Conservation (phyloP, 2,113 vertebrate species). For the Plotosus lineatus region DNA sequence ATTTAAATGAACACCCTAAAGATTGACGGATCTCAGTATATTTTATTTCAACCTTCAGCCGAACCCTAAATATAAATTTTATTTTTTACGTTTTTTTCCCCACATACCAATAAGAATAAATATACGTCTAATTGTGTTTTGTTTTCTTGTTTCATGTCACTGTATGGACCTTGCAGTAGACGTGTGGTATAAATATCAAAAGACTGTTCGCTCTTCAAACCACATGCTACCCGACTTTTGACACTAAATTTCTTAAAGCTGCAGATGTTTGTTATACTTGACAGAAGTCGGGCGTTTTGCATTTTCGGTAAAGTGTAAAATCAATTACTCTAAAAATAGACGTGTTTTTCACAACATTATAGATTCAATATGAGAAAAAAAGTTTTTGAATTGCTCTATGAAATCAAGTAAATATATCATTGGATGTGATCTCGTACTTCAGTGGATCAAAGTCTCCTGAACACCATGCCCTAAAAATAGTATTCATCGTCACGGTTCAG, state of each 20-base stretch:
- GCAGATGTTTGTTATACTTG: background rate
- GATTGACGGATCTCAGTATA: background rate
- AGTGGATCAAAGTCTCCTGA: background rate
- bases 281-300: background rate
- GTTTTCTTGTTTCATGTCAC: too few species aligned
- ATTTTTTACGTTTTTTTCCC: background rate
- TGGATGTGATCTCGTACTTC: background rate
- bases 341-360: background rate
- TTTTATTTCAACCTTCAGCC: too few species aligned
- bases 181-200: background rate
- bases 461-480: background rate
- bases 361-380: background rate
- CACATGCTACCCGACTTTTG: background rate
- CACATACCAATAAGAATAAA: background rate
- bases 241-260: background rate
- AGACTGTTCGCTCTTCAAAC: background rate
- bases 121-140: background rate
- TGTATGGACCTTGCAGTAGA: background rate
- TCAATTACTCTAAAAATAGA: background rate
- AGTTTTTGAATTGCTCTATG: background rate
- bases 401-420: background rate
- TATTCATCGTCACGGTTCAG: background rate
- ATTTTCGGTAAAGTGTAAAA: background rate
- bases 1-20: background rate
- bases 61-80: too few species aligned